These are phyloP conservation scores for Nesometra sesokonis DNA, from an alignment of 35 echinoderm and acorn worm species.

Conservation along the genomic window DNA sequence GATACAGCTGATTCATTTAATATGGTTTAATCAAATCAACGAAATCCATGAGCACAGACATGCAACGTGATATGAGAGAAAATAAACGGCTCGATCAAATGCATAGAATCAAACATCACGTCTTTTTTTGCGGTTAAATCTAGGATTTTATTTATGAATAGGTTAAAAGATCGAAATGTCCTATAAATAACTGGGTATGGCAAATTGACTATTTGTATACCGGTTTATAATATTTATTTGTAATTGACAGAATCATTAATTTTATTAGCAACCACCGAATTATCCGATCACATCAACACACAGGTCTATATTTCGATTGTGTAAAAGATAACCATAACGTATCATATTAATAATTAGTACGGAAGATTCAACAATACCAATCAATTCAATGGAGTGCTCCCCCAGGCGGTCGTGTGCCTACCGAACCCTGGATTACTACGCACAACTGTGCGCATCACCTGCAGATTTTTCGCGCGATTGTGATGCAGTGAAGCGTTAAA, in stretches of 20 bases:
- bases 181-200: too few relatives aligned
- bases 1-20: background rate
- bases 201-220: background rate
- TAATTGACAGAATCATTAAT: background rate
- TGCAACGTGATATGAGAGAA: background rate
- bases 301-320: background rate
- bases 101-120: background rate
- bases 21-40: background rate
- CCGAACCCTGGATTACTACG: background rate
- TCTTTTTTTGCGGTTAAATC: background rate
- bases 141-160: background rate
- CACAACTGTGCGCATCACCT: background rate
- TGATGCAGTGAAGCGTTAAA: background rate
- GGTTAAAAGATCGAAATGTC: background rate
- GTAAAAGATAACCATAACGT: background rate
- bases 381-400: background rate
- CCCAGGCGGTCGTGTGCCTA: background rate
- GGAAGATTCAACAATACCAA: background rate
- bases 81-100: background rate
- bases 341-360: background rate
- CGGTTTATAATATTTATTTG: background rate
- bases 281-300: background rate
- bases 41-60: background rate
- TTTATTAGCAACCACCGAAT: background rate
- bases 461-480: background rate